Base-by-base conservation (phyloP, 2,888 invertebrate species). In the Limnephilus rhombicus region DNA sequence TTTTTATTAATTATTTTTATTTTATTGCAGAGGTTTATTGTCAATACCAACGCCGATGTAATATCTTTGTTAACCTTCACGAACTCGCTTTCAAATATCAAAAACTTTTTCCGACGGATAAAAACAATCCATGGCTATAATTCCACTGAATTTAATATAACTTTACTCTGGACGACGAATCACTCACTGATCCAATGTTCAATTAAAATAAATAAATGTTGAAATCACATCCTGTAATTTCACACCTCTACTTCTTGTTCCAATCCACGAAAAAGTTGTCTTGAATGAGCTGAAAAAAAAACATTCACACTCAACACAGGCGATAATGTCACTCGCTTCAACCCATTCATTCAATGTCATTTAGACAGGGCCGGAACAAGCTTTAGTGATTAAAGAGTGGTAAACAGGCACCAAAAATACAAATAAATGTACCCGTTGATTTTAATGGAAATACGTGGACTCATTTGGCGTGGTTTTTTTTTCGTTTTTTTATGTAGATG, bases 281-380 rank as follows among this genome's bases (percentile, higher is more conserved):
- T 41, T 90, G 90, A 90, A 90, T 90, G 90, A 49, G 49, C 45
- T 31, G 24, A 90, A 45, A 82, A 89, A 37, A 89, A 34, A 37
- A 80, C 68, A 82, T 90, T 80, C 82, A 90, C 89, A 82, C 89
- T 41, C 45, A 41, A 82, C 89, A 89, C 90, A 31, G 49, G 53
- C 82, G 90, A 90, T 90, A 90, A 90, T 90, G 90, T 90, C 90
- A 82, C 81, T 45, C 90, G 31, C 29, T 80, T 81, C 41, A 49
- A 82, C 49, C 90, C 90, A 90, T 90, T 90, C 90, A 90, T 90
- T 90, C 81, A 90, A 41, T 82, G 90, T 90, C 82, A 82, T 82
- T 34, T 15, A 15, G 2, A 24, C 90, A 82, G 90, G 49, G 49
- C 45, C 82, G 90, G 49, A 31, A 13, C 31, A 31, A 31, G 9